Percentiles rank a stretch among this genome's conserved stretches.
Evolutionary conservation across 2,113 vertebrate species (phyloP).

Genomic region (Cryptomyrus ogoouensis): DNA sequence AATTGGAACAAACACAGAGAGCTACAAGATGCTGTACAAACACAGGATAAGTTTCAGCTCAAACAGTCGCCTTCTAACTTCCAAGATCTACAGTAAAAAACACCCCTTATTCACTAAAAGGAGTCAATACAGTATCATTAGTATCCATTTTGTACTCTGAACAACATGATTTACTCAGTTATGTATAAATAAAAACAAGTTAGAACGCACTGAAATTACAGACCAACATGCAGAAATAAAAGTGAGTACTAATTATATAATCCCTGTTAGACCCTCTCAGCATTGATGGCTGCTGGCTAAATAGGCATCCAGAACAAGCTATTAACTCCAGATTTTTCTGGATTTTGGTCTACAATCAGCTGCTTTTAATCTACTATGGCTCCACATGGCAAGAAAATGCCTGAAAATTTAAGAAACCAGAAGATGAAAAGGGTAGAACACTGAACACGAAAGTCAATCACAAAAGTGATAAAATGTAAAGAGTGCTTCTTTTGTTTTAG

Average conservation of each 20-base stretch:
- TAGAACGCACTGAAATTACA: not conserved
- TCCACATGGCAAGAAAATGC: not conserved
- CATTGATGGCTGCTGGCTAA: not conserved
- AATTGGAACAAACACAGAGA: not conserved
- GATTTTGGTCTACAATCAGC: not conserved
- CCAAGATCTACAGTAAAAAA: not conserved
- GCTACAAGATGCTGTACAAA: not conserved
- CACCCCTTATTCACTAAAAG: not conserved
- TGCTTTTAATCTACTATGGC: not conserved
- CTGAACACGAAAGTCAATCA: not conserved
- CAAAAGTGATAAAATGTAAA: not conserved
- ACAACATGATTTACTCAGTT: not conserved
- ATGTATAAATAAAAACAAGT: not conserved
- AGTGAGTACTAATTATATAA: not conserved
- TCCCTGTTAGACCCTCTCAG: not conserved
- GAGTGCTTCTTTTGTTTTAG: not conserved
- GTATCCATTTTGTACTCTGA: not conserved
- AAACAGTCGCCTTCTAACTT: not conserved
- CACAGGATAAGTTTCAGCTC: not conserved
- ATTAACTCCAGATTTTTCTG: not conserved
- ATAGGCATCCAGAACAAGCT: not conserved
- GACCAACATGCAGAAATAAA: not conserved
- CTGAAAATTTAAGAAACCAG: not conserved
- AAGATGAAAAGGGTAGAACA: not conserved
- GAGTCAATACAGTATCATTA: not conserved